Base-by-base conservation (phyloP, 2,797 vertebrate genomes). In the Leptoclinus maculatus region DNA sequence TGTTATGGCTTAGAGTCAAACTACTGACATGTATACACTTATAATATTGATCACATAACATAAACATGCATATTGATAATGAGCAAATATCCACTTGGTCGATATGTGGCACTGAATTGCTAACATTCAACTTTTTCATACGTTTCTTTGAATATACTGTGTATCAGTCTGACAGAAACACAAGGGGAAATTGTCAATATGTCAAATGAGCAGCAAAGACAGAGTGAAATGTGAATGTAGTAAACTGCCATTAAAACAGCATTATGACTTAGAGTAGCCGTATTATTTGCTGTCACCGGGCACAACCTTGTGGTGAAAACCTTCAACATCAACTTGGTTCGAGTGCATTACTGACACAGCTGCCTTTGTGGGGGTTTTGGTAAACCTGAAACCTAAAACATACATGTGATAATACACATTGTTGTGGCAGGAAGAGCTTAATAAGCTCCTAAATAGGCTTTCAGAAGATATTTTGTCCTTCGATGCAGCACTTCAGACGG, bases 221-320 rank as follows among this genome's bases (percentile, higher is more conserved):
- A 38, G 23, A n/a, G 11, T 11, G 4, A 53, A 14, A 41, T 16
- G 3, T 41, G 13, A 41, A 41, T 16, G 14, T 11, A n/a, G 8
- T n/a, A 49, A 49, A 49, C 19, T n/a, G 12, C 3, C 25, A 32
- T 29, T 1, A 16, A 17, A 38, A 36, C 0, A 27, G 66, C 25
- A 17, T 29, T 16, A 1, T 16, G 54, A 19, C 13, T 7, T 14
- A 29, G 25, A 13, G 51, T 19, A 27, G 5, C 1, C n/a, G 16
- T 57, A 1, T 29, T 58, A 1, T 43, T 45, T 36, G 16, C 17
- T 8, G 21, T 56, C 0, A 36, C 2, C 13, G 2, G 32, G 65
- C 23, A 60, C 41, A 76, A 79, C 36, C 83, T 58, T 12, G 72
- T 73, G 83, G 76, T 17, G 19, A 79, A 60, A 32, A 2, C 11